These are phyloP conservation scores for Dermochelys coriacea DNA, from an alignment of 2,797 vertebrate species.

Conservation along the genomic window DNA sequence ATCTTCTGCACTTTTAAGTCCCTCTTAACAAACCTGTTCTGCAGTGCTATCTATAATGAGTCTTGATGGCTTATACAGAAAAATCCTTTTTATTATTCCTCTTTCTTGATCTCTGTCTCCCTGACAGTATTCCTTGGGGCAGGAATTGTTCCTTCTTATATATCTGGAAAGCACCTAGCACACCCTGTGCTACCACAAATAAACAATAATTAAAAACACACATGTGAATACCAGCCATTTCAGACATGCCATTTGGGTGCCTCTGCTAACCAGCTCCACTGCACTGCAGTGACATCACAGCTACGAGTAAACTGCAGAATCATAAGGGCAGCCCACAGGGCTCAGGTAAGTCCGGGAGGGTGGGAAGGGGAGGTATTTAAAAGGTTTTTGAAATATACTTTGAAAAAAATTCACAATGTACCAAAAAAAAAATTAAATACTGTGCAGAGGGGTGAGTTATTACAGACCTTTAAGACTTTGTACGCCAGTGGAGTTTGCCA, in stretches of 20 bases:
- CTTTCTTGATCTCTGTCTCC: neutral
- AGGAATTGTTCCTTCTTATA: neutral
- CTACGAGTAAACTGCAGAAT: neutral
- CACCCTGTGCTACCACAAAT: neutral
- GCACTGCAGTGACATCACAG: neutral
- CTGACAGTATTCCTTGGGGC: neutral
- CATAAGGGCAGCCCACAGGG: neutral
- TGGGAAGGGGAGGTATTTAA: neutral
- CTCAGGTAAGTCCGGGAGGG: neutral
- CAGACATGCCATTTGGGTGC: neutral
- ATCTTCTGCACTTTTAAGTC: neutral
- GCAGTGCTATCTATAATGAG: neutral
- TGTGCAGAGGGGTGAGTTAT: neutral
- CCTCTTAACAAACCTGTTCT: neutral
- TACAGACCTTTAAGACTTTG: neutral
- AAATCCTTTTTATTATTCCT: neutral
- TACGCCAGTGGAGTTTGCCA: neutral
- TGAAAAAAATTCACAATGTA: neutral
- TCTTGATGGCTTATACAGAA: neutral
- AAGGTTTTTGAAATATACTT: neutral
- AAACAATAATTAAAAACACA: neutral
- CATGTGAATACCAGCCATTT: constrained; percentile 3
- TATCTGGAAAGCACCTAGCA: neutral
- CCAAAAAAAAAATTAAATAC: neutral
- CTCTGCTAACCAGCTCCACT: constrained; percentile 3